phyloP scores from a whole-genome alignment of 2,797 vertebrate genomes.

The Salmo trutta region DNA sequence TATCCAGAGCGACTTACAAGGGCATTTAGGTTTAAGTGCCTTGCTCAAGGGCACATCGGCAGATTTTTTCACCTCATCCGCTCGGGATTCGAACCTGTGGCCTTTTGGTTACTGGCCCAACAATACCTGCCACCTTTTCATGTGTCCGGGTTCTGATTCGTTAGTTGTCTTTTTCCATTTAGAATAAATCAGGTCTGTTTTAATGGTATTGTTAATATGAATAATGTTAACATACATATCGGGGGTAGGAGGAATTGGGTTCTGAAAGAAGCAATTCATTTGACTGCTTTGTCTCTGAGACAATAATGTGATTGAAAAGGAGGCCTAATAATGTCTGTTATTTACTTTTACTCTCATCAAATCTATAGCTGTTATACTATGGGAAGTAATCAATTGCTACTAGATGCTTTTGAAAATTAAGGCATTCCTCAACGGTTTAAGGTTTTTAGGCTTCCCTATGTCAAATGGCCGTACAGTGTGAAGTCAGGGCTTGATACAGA shows the following conservation, averaged over 20 bases:
- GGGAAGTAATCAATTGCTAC: not conserved
- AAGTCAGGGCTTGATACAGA: conserved; percentile 32
- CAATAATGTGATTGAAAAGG: not conserved
- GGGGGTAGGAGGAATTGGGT: not conserved
- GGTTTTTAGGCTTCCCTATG: not conserved
- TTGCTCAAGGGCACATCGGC: no score
- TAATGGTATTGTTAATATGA: not conserved
- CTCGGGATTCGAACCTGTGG: no score
- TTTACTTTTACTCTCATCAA: not conserved
- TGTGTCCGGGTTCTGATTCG: not conserved
- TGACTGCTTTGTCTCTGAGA: not conserved
- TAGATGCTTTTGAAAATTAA: not conserved
- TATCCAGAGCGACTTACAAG: no score
- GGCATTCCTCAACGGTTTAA: not conserved
- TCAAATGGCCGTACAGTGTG: not conserved
- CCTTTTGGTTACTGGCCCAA: no score
- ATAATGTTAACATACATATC: not conserved
- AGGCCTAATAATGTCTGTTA: not conserved
- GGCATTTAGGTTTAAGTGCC: no score
- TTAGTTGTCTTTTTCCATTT: not conserved
- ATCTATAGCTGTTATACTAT: not conserved
- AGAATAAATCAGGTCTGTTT: not conserved
- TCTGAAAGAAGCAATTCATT: not conserved
- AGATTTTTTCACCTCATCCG: no score
- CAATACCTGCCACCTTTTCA: not conserved